Base-by-base conservation (phyloP, 2,888 invertebrate genomes). In the Idaea straminata region DNA sequence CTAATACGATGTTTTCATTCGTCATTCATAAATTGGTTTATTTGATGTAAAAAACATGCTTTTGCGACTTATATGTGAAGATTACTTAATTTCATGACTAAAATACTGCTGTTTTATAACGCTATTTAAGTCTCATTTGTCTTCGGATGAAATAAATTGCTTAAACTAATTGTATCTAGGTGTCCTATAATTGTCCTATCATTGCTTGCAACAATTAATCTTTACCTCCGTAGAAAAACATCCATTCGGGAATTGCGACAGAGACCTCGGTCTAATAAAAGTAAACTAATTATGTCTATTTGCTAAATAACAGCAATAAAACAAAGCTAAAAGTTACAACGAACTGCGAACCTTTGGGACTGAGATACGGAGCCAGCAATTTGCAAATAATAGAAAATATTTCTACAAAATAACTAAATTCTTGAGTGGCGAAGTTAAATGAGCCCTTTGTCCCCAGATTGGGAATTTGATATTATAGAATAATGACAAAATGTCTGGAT, bases 241-340 rank as follows among this genome's bases (percentile, higher is more conserved):
- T 47, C 10, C 47, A 47, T 47, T 47, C 3, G 47, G 47, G 47
- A 47, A 47, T 47, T 47, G 47, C 47, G 47, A 47, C 47, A 47
- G 47, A 47, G 47, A 47, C 47, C 47, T 7, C 47, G 4, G 47
- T 7, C 47, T 47, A 47, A 47, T 47, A 47, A 47, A 47, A 47
- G 47, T 47, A 47, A 47, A 47, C 47, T 47, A 47, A 47, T 47
- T 47, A 47, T 47, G 47, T 47, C 47, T 47, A 47, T 47, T 47
- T 47, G 47, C 13, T 47, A 47, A 47, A 47, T 47, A 47, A 47
- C 47, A 47, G 47, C 47, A 47, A 47, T 47, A 47, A 47, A 47
- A 47, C 47, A 47, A 47, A 47, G 47, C 47, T 7, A 47, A 47
- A 47, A 47, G 47, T 47, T 47, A 47, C 47, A 47, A 13, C 13